phyloP scores from a whole-genome alignment of 2,797 vertebrate genomes.

The Salarias fasciatus region DNA sequence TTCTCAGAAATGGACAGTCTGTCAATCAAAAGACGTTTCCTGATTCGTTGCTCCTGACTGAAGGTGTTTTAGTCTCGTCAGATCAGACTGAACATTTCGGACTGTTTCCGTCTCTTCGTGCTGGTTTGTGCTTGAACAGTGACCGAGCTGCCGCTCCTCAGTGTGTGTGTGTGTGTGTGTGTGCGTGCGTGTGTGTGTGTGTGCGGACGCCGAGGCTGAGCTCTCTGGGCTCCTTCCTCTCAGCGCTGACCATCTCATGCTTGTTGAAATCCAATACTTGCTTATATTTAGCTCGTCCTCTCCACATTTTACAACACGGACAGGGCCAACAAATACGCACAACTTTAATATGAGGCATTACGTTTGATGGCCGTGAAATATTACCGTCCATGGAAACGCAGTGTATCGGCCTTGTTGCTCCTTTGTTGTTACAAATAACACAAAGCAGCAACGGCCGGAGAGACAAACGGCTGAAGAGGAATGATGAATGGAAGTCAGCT shows the following conservation, averaged over 20 bases:
- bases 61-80: no score
- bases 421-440: conserved; percentile 44
- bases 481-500: conserved; percentile 65
- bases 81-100: no score
- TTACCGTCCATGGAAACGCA: conserved; percentile 40
- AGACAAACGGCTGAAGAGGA: conserved; percentile 28
- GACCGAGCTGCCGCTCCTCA: no score
- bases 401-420: conserved; percentile 20
- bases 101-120: no score
- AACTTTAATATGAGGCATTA: conserved; percentile 47
- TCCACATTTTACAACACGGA: conserved; percentile 51
- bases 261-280: conserved; percentile 74
- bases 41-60: no score
- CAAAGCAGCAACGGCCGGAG: conserved; percentile 17
- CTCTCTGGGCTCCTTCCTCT: conserved; percentile 43
- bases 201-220: conserved; percentile 21
- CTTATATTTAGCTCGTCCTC: conserved; percentile 76
- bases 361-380: conserved; percentile 42
- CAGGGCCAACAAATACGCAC: conserved; percentile 45
- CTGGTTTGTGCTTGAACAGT: no score
- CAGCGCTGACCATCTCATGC: conserved; percentile 58
- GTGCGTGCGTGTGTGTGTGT: no score
- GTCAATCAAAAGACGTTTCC: no score
- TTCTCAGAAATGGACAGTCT: no score
- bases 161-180: no score